Evolutionary conservation across 37 sponge, comb jelly and placozoan genomes (phyloP).

Genomic region (Oopsacas minuta): DNA sequence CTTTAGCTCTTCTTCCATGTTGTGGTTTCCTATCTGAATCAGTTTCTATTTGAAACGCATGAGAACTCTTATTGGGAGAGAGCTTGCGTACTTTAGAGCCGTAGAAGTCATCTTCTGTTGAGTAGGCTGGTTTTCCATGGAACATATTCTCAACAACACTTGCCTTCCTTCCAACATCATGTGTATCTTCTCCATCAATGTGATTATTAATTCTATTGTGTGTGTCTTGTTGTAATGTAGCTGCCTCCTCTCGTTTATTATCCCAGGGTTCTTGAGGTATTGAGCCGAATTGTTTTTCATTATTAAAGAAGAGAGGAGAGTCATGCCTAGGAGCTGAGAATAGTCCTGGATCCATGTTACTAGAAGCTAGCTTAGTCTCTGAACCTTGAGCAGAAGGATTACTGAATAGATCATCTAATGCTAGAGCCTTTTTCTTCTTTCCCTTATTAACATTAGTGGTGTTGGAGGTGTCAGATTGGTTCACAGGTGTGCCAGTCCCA

Average conservation of each 20-base stretch:
- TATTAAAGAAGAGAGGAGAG: not conserved
- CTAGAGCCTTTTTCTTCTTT: conserved; percentile 6
- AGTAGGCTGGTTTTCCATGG: conserved; percentile 9
- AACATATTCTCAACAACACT: not conserved
- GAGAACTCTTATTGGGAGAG: conserved; percentile 5
- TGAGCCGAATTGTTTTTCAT: not conserved
- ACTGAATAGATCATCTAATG: not conserved
- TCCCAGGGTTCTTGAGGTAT: not conserved
- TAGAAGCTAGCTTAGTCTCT: not conserved
- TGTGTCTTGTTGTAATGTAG: no score
- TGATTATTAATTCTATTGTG: not conserved
- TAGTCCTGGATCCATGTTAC: not conserved
- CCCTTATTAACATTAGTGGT: not conserved
- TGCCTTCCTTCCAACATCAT: not conserved
- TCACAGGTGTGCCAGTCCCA: not conserved
- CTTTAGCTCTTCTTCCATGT: conserved; percentile 11
- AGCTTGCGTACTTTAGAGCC: not conserved
- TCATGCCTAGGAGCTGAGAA: not conserved
- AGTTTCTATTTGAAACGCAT: not conserved
- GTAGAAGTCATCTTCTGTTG: conserved; percentile 2
- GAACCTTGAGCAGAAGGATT: not conserved
- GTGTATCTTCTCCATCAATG: not conserved
- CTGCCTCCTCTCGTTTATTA: no score
- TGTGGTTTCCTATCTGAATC: not conserved
- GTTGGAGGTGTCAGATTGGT: not conserved